Conservation (phyloP, 1,140 invertebrate genomes). For the Philaenus spumarius region DNA sequence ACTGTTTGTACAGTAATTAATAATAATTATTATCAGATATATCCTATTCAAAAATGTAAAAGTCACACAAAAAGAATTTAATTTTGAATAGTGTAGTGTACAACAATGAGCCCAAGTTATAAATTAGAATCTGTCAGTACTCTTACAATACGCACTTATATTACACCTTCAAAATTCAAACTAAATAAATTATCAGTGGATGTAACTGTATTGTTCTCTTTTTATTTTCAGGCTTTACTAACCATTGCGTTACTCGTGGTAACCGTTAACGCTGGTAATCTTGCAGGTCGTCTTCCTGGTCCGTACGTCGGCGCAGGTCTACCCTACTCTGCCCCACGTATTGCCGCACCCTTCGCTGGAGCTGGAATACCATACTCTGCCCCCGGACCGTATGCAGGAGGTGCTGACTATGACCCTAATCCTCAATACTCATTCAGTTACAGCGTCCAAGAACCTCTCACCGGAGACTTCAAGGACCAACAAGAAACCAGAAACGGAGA, state of each 20-base stretch:
- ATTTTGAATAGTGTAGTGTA: too few relatives aligned
- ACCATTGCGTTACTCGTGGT: background rate
- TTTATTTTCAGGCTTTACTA: background rate
- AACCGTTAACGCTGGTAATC: background rate
- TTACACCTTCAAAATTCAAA: too few relatives aligned
- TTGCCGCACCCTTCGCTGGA: background rate
- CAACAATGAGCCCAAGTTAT: too few relatives aligned
- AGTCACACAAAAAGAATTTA: too few relatives aligned
- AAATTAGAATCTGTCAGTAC: too few relatives aligned
- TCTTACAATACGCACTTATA: too few relatives aligned
- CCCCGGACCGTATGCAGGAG: background rate
- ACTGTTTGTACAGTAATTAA: too few relatives aligned
- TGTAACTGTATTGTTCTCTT: too few relatives aligned
- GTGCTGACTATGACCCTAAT: constrained; percentile 16
- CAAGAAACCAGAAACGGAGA: constrained; percentile 31
- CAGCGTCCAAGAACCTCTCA: constrained; percentile 35
- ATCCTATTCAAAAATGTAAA: too few relatives aligned
- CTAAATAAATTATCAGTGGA: too few relatives aligned
- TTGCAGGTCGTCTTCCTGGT: background rate
- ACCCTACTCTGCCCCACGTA: background rate
- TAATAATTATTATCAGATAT: too few relatives aligned
- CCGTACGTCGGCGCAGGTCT: background rate
- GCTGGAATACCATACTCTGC: background rate
- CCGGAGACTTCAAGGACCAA: constrained; percentile 36
- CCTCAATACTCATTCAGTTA: constrained; percentile 37